A percentile compares a stretch with the other conserved stretches of the same genome.
Conservation (phyloP, 2,797 vertebrate genomes). For the Taenioides sp. region DNA sequence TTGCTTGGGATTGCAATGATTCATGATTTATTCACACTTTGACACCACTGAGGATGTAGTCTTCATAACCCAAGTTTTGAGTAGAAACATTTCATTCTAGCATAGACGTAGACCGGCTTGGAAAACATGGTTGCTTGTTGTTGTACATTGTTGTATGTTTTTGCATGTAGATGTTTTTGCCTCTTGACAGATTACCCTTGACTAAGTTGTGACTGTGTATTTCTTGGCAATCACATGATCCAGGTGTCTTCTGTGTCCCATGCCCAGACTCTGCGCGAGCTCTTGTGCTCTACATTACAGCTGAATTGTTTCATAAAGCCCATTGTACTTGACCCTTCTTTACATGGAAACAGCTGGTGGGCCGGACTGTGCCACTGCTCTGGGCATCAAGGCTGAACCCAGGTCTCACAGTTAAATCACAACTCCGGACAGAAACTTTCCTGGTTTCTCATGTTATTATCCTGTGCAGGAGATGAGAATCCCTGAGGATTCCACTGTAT, state of each 20-base stretch:
- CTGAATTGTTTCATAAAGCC: constrained; percentile 70
- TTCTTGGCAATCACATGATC: constrained; percentile 52
- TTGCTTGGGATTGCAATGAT: constrained; percentile 39
- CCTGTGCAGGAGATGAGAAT: constrained; percentile 20
- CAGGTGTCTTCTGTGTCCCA: constrained; percentile 68
- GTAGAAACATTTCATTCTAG: constrained; percentile 28
- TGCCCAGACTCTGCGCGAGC: constrained; percentile 53
- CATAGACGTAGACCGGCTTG: constrained; percentile 22
- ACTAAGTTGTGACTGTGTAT: constrained; percentile 20
- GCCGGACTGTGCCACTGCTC: constrained; percentile 59
- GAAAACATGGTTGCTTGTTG: neutral
- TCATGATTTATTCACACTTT: constrained; percentile 64
- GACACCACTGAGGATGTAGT: constrained; percentile 56
- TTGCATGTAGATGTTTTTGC: constrained; percentile 16
- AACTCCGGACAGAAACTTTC: constrained; percentile 35
- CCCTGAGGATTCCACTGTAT: constrained; percentile 2
- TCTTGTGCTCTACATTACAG: constrained; percentile 48
- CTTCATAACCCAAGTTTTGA: constrained; percentile 37
- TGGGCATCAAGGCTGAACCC: constrained; percentile 53
- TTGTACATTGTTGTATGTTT: neutral
- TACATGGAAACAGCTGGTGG: constrained; percentile 78
- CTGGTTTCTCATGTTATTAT: constrained; percentile 47
- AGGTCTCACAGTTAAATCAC: constrained; percentile 33
- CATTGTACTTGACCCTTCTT: constrained; percentile 67
- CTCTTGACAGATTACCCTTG: constrained; percentile 17